Evolutionary conservation across 2,113 vertebrate species (phyloP).

Genomic region (Sebastes schlegelii): DNA sequence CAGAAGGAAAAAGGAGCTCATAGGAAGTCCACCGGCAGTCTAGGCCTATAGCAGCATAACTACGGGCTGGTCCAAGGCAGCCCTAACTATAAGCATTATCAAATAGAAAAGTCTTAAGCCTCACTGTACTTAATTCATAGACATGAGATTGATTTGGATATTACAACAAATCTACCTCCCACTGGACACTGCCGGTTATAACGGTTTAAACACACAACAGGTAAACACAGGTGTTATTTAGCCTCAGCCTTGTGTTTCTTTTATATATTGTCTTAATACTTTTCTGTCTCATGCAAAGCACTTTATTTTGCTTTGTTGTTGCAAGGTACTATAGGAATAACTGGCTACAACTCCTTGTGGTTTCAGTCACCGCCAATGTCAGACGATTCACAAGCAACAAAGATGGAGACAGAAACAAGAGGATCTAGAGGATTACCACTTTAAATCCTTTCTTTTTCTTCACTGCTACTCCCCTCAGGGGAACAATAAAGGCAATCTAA

Average conservation of each 20-base stretch:
- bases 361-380: not conserved
- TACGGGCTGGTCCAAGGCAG: too few species aligned
- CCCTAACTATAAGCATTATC: too few species aligned
- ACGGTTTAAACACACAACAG: too few species aligned
- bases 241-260: not conserved
- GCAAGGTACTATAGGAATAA: not conserved
- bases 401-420: not conserved
- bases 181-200: too few species aligned
- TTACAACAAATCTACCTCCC: too few species aligned
- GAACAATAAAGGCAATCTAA: conserved; percentile 19
- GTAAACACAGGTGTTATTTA: too few species aligned
- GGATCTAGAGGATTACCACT: not conserved
- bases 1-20: too few species aligned
- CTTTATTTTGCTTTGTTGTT: not conserved
- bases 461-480: not conserved
- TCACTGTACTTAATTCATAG: not conserved
- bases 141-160: too few species aligned
- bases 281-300: not conserved
- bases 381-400: not conserved
- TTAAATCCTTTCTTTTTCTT: conserved; percentile 3
- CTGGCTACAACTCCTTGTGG: not conserved
- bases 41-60: too few species aligned
- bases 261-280: not conserved
- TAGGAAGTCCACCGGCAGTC: too few species aligned
- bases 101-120: too few species aligned